A percentile compares a stretch with the other conserved stretches of the same genome.
Evolutionary conservation across 1,140 invertebrate species (phyloP).

Genomic region (Zaprionus camerounensis): DNA sequence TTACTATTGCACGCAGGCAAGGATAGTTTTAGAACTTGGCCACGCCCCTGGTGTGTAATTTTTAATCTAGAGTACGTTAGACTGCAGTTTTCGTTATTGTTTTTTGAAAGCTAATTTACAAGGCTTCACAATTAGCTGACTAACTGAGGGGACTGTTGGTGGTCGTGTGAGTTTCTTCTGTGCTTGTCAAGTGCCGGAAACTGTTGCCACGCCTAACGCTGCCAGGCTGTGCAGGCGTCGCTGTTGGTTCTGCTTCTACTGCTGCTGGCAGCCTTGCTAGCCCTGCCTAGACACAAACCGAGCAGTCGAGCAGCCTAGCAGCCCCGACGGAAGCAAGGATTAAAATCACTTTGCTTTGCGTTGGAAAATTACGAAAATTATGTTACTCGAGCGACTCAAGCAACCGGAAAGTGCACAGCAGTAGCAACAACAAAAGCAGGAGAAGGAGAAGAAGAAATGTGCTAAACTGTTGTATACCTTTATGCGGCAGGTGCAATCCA

Average conservation of each 20-base stretch:
- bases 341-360: slow-evolving; percentile 78
- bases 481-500: slow-evolving; percentile 52
- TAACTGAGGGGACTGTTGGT: slow-evolving; percentile 7
- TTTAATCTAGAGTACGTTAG: too few relatives aligned
- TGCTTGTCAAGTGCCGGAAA: slow-evolving; percentile 40
- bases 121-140: too few relatives aligned
- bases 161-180: too few relatives aligned
- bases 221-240: background rate
- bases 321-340: slow-evolving; percentile 62
- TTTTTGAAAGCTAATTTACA: too few relatives aligned
- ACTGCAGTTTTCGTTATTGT: too few relatives aligned
- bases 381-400: slow-evolving; percentile 64
- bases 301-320: slow-evolving; percentile 30
- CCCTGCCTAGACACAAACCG: slow-evolving; percentile 25
- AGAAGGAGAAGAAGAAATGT: background rate
- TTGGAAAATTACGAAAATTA: slow-evolving; percentile 77
- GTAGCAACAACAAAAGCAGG: slow-evolving; percentile 15
- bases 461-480: background rate
- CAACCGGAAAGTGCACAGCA: slow-evolving; percentile 71
- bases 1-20: too few relatives aligned
- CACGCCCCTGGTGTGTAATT: too few relatives aligned
- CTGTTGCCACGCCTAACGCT: slow-evolving; percentile 21
- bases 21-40: too few relatives aligned
- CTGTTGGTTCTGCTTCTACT: background rate
- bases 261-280: background rate